Evolutionary conservation across 92 coral and sea anemone genomes (phyloP), one percentile per base, ranked within the genome.

Genomic region (Nematostella vectensis): DNA sequence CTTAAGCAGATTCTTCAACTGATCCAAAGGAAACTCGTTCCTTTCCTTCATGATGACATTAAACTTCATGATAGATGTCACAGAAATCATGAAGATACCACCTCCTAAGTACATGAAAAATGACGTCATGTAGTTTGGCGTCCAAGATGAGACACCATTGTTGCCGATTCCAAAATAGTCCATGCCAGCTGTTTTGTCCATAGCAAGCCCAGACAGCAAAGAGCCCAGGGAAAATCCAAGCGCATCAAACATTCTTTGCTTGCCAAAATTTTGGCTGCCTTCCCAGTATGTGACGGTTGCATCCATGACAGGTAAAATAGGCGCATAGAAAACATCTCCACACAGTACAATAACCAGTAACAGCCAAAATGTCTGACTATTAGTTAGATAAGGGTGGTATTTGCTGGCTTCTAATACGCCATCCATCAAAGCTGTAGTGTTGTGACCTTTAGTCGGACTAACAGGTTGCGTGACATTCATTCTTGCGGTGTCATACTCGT

Each of bases 291-390:
- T 49, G 0, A 47, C 67, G 0, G 67, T 60, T 24, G 67, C 67
- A 19, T 60, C 67, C 67, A 60, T 60, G 27, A 60, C 42, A 16
- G 67, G 67, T 6, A 33, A 6, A 33, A 33, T 33, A 33, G 40
- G 40, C 40, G 40, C 40, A 15, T 33, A 33, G 40, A 33, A 33
- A 33, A 33, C 6, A 33, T 33, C 40, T 6, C 40, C 40, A 15
- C 6, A 15, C 15, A 33, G 15, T 6, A 33, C 15, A 6, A 33
- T 6, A 6, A 33, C 8, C 40, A 33, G 15, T 15, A 33, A 15
- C 8, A 33, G 6, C 8, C 8, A 6, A 33, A 33, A 33, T 33
- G 6, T 33, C 8, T 33, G 8, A 6, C 15, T 33, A 15, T 33
- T 33, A 6, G 40, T 33, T 15, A 33, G 40, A 6, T 6, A 33